Base-by-base conservation (phyloP, 64 coral and sea anemone genomes). In the Dendrophyllia cribrosa region DNA sequence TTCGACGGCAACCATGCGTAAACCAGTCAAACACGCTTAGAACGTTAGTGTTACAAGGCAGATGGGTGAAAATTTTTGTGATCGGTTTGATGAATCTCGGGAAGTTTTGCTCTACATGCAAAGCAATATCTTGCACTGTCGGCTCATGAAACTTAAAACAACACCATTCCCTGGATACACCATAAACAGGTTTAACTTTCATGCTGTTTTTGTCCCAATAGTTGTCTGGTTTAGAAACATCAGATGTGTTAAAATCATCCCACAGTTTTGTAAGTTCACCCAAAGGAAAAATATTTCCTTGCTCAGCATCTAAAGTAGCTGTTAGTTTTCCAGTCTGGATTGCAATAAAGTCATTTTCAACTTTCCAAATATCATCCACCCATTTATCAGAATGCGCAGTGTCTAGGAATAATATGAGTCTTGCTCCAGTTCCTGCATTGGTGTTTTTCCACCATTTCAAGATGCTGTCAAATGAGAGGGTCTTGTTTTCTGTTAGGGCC, bases 361-460 rank as follows among this genome's bases (percentile, higher is more conserved):
- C 79, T 60, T 69, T 64, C 94, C 94, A 96, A 26, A 99, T 61
- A 52, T 74, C 83, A 74, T 96, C 22, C 9, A 99, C 63, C 97
- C 97, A 99, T 70, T 90, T 85, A 21, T 99, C 88, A 17, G 97
- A 99, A 78, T 99, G 94, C 49, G 94, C 91, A 68, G 97, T 99
- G 53, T 99, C 97, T 0, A 99, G 91, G 65, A 99, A 88, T 60
- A 99, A 51, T 43, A 99, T 94, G 47, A 99, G 51, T 19, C 97
- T 82, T 85, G 97, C 82, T 51, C 94, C 97, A 15, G 82, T 96
- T 16, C 44, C 73, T n/a, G 75, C 62, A 66, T 99, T 96, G 21
- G 70, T 74, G 20, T 91, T 83, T 77, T 83, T 96, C 97, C 97
- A 99, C 88, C 91, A 88, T 16, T 87, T 85, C 3, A 91, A 63